Conservation (phyloP, 2,113 vertebrate species). For the Colistium nudipinnis region DNA sequence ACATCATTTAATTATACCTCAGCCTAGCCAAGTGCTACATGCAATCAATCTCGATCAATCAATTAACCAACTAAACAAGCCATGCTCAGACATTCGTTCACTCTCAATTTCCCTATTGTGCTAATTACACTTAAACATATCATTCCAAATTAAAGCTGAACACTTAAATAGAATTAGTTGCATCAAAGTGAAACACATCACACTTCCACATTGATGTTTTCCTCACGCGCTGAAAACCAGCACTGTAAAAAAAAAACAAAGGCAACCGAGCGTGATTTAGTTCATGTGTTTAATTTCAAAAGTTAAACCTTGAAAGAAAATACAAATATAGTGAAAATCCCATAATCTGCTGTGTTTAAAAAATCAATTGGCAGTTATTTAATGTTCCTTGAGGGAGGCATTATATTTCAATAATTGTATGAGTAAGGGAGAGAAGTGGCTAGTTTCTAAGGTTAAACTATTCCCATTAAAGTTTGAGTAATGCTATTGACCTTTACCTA, state of each 20-base stretch:
- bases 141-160: conserved; percentile 75
- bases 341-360: conserved; percentile 27
- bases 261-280: background rate
- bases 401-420: conserved; percentile 59
- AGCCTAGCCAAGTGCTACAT: conserved; percentile 70
- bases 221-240: conserved; percentile 10
- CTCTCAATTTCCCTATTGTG: conserved; percentile 76
- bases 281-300: background rate
- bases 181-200: conserved; percentile 69
- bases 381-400: conserved; percentile 40
- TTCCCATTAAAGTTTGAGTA: conserved; percentile 77
- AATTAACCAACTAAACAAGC: conserved; percentile 78
- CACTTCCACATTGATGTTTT: conserved; percentile 9
- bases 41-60: conserved; percentile 81
- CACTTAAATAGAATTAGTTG: conserved; percentile 72
- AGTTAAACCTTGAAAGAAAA: background rate
- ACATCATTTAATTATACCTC: conserved; percentile 76
- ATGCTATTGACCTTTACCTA: conserved; percentile 76
- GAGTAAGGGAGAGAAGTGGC: conserved; percentile 49
- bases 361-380: conserved; percentile 44
- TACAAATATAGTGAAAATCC: conserved; percentile 10
- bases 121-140: conserved; percentile 78
- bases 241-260: background rate
- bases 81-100: conserved; percentile 72
- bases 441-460: conserved; percentile 72